These are phyloP conservation scores for Imbricaverruca yamaguchii DNA, from an alignment of 2,888 invertebrate species.

Conservation along the genomic window DNA sequence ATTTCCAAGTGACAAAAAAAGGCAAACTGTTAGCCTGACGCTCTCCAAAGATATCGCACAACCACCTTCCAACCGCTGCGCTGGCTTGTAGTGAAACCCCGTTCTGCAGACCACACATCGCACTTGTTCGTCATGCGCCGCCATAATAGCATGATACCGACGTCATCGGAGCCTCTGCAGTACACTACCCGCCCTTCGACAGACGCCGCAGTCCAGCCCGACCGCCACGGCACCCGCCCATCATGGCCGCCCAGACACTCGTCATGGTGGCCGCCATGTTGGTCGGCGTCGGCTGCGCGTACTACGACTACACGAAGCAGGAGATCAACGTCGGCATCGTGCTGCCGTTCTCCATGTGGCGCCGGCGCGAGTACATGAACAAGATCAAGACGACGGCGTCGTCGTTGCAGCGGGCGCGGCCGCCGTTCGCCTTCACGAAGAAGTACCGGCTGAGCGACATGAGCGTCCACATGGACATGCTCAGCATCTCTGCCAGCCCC, in stretches of 20 bases:
- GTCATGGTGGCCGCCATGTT: constrained; percentile 4
- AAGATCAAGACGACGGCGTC: constrained; percentile 48
- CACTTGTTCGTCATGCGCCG: no score
- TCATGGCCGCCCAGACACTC: neutral
- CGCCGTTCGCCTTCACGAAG: constrained; percentile 45
- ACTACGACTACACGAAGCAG: constrained; percentile 23
- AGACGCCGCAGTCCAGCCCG: no score
- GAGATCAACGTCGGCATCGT: constrained; percentile 57
- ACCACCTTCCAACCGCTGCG: no score
- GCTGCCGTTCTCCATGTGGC: constrained; percentile 68
- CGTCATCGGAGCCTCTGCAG: no score
- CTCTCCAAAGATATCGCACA: no score
- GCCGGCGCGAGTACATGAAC: constrained; percentile 58
- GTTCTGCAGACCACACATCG: no score
- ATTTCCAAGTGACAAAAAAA: no score
- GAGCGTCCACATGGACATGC: constrained; percentile 29
- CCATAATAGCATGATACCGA: no score
- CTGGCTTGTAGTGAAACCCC: no score
- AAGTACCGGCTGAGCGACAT: constrained; percentile 52
- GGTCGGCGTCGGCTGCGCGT: neutral
- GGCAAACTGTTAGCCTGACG: no score
- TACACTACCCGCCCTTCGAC: no score
- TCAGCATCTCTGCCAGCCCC: constrained; percentile 29
- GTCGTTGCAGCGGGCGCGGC: neutral
- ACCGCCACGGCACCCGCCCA: neutral